These are phyloP conservation scores for Charanyca ferruginea DNA, from an alignment of 2,888 invertebrate species.

Conservation along the genomic window DNA sequence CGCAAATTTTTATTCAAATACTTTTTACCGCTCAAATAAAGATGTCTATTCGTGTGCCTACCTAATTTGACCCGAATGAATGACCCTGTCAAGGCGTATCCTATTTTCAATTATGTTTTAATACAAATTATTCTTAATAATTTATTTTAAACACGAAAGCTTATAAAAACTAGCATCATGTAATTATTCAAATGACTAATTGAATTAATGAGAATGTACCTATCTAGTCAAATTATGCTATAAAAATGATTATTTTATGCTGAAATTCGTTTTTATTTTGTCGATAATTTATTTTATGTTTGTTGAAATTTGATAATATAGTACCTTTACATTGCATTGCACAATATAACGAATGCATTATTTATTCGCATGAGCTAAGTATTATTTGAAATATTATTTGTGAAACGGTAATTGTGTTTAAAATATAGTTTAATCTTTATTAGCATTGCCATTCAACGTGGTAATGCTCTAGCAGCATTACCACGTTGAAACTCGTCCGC, in stretches of 20 bases:
- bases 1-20: not conserved
- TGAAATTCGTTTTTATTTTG: conserved; percentile 3
- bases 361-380: too few relatives aligned
- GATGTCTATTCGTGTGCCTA: too few relatives aligned
- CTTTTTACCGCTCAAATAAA: conserved; percentile 34
- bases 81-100: conserved; percentile 26
- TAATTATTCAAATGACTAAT: conserved; percentile 17
- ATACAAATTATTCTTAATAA: conserved; percentile 16
- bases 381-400: too few relatives aligned
- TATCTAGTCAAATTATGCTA: not conserved
- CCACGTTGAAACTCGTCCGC: too few relatives aligned
- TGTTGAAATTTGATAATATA: not conserved
- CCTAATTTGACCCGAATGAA: conserved; percentile 21
- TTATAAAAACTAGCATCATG: conserved; percentile 7
- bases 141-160: conserved; percentile 12
- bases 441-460: too few relatives aligned
- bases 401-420: too few relatives aligned
- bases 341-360: too few relatives aligned
- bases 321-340: not conserved
- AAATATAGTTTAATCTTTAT: too few relatives aligned
- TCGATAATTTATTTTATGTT: not conserved
- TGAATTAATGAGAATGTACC: conserved; percentile 11
- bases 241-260: not conserved
- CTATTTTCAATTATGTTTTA: conserved; percentile 19
- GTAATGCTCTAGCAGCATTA: too few relatives aligned